Base-by-base conservation (phyloP, 2,888 invertebrate genomes). In the Epiblema foenella region DNA sequence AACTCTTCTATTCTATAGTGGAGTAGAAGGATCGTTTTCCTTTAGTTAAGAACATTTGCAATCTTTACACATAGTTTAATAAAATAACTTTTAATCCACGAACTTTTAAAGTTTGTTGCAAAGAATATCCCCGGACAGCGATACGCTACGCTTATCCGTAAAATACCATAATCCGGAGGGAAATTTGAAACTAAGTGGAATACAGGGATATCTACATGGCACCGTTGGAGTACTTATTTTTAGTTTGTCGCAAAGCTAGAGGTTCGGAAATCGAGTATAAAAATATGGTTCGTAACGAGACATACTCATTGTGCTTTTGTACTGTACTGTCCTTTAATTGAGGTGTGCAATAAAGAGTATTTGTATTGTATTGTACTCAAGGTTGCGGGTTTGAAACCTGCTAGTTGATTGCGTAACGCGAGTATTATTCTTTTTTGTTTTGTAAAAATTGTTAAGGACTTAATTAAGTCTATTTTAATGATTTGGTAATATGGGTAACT, bases 81-180 rank as follows among this genome's bases (percentile, higher is more conserved):
- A 37, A 18, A 52, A 15, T 52, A 60, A 46, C 60, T 60, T 52
- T 39, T 39, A 64, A 63, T 20, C 9, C 20, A 11, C 39, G 33
- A 63, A 39, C 54, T 54, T 64, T 64, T 54, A 54, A 39, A 64
- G 52, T 54, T 39, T 54, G 37, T 39, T 54, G 20, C 52, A n/a
- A 52, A 51, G 52, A 37, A 56, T 54, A 56, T 63, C 52, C 52
- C 37, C 18, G 24, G 37, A 1, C 64, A 20, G 64, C 64, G 52
- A 52, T 64, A 52, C 20, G 11, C 20, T 54, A 39, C 37, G 20
- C 24, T 64, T 39, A 64, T 24, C 39, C 39, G 24, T 37, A 20
- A 39, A 54, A 57, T 64, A 52, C 37, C 39, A 20, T 20, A 52
- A 39, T 20, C 52, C 52, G 24, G 39, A 52, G 64, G 64, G 52